phyloP scores from a whole-genome alignment of 2,113 vertebrate species.

The Nesoenas mayeri region DNA sequence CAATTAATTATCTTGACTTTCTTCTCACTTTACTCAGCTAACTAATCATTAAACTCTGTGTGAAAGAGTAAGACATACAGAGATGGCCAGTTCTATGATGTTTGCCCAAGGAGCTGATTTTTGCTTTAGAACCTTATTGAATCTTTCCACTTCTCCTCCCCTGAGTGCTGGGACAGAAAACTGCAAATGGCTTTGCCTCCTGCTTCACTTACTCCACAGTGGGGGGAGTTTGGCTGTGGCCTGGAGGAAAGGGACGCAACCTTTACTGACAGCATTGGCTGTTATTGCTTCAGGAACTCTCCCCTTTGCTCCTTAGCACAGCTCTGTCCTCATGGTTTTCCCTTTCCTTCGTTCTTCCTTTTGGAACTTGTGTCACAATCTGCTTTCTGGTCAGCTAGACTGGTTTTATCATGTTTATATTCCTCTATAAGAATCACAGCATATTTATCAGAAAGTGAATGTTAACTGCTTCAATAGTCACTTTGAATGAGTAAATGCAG shows the following conservation, averaged over 20 bases:
- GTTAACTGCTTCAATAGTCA: background rate
- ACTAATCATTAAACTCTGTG: background rate
- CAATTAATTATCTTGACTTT: background rate
- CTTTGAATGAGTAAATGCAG: background rate
- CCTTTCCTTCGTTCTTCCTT: background rate
- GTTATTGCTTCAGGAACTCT: background rate
- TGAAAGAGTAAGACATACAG: rapidly evolving
- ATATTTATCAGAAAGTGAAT: slow-evolving; percentile 33
- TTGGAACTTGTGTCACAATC: background rate
- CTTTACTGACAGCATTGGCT: background rate
- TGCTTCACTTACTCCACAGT: background rate
- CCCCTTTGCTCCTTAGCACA: background rate
- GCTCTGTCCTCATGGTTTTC: background rate
- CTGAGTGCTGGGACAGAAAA: background rate
- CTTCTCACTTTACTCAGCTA: background rate
- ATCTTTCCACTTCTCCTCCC: background rate
- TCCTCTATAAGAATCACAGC: background rate
- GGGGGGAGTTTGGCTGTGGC: background rate
- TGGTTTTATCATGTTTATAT: slow-evolving; percentile 27
- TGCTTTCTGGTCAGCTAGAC: background rate
- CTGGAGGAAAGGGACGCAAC: background rate
- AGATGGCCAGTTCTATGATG: background rate
- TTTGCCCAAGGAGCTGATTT: background rate
- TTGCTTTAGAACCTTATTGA: background rate
- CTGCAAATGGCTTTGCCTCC: background rate